Conservation (phyloP, 1,140 invertebrate species). For the Zaprionus taronus region DNA sequence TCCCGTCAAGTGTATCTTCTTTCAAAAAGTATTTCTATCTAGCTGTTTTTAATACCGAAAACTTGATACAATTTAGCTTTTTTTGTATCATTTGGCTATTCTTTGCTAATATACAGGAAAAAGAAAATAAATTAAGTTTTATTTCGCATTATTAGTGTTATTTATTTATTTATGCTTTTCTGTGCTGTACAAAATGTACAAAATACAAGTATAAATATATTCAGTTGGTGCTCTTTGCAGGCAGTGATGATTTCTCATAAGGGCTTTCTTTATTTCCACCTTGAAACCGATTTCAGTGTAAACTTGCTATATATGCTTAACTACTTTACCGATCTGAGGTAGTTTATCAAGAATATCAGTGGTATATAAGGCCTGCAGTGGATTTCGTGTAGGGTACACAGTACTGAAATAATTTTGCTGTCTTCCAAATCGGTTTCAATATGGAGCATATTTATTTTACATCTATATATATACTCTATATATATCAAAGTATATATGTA, state of each 20-base stretch:
- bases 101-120: too few species aligned
- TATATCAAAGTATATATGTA: too few species aligned
- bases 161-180: conserved; percentile 20
- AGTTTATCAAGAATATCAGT: conserved; percentile 27
- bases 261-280: conserved; percentile 5
- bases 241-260: conserved; percentile 47
- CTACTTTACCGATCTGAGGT: conserved; percentile 43
- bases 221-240: conserved; percentile 37
- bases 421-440: conserved; percentile 25
- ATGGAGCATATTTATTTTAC: conserved; percentile 21
- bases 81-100: too few species aligned
- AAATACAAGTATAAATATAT: conserved; percentile 36
- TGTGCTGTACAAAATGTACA: conserved; percentile 43
- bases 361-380: conserved; percentile 45
- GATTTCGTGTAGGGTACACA: not conserved
- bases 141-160: conserved; percentile 7
- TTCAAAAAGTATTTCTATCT: too few species aligned
- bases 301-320: conserved; percentile 3
- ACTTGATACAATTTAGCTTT: too few species aligned
- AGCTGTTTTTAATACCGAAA: too few species aligned
- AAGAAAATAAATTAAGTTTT: too few species aligned
- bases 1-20: too few species aligned
- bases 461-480: not conserved
- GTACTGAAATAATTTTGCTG: conserved; percentile 23
- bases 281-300: conserved; percentile 26